Percentiles rank a stretch among this genome's conserved stretches.
Conservation (phyloP, 2,888 invertebrate genomes). For the Deroplatys truncata region DNA sequence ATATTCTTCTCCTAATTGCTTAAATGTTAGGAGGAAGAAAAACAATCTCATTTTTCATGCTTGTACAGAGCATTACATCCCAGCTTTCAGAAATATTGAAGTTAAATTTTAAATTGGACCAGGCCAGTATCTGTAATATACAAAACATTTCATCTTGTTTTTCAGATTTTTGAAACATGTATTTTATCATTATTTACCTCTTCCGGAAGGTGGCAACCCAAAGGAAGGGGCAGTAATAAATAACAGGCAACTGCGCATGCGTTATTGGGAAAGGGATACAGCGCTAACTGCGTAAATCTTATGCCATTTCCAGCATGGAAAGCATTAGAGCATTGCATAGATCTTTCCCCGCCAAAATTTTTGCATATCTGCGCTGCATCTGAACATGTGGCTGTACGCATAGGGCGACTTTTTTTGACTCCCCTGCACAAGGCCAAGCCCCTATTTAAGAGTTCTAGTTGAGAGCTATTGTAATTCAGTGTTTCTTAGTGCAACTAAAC, state of each 20-base stretch:
- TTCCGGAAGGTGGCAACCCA: constrained; percentile 3
- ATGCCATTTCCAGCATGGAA: background rate
- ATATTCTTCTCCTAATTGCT: background rate
- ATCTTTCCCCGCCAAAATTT: background rate
- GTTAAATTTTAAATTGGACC: background rate
- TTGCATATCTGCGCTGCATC: background rate
- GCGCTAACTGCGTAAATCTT: background rate
- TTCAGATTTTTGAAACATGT: constrained; percentile 15
- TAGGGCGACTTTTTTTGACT: background rate
- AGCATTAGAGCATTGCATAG: background rate
- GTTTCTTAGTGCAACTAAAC: background rate
- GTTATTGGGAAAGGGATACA: background rate
- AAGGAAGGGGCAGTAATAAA: constrained; percentile 2
- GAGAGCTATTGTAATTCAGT: background rate
- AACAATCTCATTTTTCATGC: background rate
- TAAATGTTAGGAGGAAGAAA: background rate
- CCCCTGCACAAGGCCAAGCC: background rate
- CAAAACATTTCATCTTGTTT: constrained; percentile 1
- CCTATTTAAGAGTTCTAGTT: background rate
- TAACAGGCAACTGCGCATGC: constrained; percentile 1
- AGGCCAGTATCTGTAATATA: constrained; percentile 12
- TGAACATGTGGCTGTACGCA: constrained; percentile 14
- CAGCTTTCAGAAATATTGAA: background rate
- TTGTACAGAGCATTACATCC: background rate
- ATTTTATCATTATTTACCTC: background rate